These are phyloP conservation scores for Phaonia tiefii DNA, from an alignment of 2,888 invertebrate genomes.

Conservation along the genomic window DNA sequence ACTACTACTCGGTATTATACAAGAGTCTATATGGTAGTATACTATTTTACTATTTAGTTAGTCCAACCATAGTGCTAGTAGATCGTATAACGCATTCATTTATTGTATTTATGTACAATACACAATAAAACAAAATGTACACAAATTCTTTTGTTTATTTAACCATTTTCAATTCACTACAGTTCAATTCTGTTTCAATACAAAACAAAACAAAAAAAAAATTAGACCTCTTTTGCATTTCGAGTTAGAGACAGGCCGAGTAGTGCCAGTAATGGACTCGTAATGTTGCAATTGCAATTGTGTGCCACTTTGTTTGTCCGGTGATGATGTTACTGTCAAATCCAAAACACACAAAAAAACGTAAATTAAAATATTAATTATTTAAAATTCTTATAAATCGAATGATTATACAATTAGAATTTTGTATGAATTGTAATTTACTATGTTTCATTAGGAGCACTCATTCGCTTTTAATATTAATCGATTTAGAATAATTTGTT, in stretches of 20 bases:
- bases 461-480: slow-evolving; percentile 27
- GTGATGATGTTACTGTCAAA: neutral
- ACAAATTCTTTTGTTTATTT: slow-evolving; percentile 60
- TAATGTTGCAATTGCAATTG: slow-evolving; percentile 11
- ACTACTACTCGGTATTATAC: neutral
- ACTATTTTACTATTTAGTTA: neutral
- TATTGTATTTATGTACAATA: slow-evolving; percentile 59
- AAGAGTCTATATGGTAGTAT: no score
- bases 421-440: slow-evolving; percentile 4
- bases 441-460: neutral
- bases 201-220: neutral
- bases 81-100: slow-evolving; percentile 59
- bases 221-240: neutral
- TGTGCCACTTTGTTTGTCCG: slow-evolving; percentile 25
- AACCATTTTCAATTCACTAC: slow-evolving; percentile 60
- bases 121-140: slow-evolving; percentile 39
- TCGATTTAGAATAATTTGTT: slow-evolving; percentile 8
- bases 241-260: neutral
- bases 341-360: slow-evolving; percentile 20
- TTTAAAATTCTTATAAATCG: slow-evolving; percentile 50
- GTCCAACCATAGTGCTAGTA: neutral
- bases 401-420: slow-evolving; percentile 27
- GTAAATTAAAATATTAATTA: slow-evolving; percentile 65
- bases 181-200: slow-evolving; percentile 44
- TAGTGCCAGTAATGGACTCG: slow-evolving; percentile 21